phyloP scores from a whole-genome alignment of 2,888 invertebrate species.

The Trachelus iudaicus region DNA sequence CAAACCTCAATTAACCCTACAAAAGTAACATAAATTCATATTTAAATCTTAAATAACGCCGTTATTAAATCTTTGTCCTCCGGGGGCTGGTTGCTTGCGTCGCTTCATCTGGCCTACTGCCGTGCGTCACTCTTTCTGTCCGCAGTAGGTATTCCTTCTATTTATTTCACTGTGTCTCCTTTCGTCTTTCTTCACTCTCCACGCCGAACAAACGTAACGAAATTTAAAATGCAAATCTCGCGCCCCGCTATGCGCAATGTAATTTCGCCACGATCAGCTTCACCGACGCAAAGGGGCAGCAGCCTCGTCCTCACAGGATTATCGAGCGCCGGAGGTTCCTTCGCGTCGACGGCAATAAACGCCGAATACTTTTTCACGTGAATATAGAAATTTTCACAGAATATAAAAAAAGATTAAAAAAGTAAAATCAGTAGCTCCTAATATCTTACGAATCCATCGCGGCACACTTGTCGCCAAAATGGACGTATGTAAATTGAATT shows the following conservation, averaged over 20 bases:
- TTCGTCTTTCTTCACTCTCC: constrained; percentile 18
- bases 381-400: no score
- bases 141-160: background rate
- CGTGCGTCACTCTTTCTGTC: background rate
- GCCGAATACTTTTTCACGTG: background rate
- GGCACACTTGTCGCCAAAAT: no score
- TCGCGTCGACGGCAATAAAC: background rate
- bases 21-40: constrained; percentile 46
- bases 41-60: constrained; percentile 42
- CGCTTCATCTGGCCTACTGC: background rate
- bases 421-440: no score
- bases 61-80: constrained; percentile 18
- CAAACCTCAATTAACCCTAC: constrained; percentile 49
- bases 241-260: constrained; percentile 16
- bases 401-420: background rate
- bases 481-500: no score
- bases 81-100: background rate
- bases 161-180: constrained; percentile 30
- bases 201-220: constrained; percentile 33
- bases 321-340: constrained; percentile 23
- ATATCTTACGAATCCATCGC: no score
- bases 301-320: constrained; percentile 7
- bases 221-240: constrained; percentile 43
- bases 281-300: constrained; percentile 14
- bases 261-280: constrained; percentile 32